These are phyloP conservation scores for Otolemur crassicaudatus DNA, from an alignment of 2,797 vertebrate genomes.

Conservation along the genomic window DNA sequence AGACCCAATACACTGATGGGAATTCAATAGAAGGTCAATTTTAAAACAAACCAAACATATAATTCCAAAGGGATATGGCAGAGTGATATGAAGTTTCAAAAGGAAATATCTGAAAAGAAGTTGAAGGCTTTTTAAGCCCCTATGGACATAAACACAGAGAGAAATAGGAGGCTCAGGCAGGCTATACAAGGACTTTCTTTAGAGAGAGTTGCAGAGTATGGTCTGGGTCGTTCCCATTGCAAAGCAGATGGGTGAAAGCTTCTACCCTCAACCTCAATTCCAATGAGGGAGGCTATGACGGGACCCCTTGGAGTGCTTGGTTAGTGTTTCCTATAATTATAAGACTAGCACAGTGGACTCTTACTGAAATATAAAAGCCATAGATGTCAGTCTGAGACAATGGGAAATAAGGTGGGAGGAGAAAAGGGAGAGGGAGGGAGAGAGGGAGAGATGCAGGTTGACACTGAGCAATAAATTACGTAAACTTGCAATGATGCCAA, in stretches of 20 bases:
- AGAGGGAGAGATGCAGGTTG: not conserved
- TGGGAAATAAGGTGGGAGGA: not conserved
- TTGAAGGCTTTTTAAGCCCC: not conserved
- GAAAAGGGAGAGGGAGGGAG: not conserved
- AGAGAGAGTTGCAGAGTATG: not conserved
- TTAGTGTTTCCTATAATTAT: not conserved
- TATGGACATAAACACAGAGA: not conserved
- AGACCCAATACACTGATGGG: not conserved
- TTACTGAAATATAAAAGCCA: not conserved
- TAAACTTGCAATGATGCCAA: not conserved
- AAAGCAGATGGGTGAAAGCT: not conserved
- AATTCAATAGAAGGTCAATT: not conserved
- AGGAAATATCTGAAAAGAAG: not conserved
- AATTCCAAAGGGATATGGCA: not conserved
- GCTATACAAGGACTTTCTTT: accelerated
- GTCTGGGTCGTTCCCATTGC: not conserved
- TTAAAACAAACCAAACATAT: not conserved
- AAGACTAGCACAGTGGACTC: not conserved
- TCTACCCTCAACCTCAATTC: not conserved
- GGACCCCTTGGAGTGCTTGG: not conserved
- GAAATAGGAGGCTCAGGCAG: not conserved
- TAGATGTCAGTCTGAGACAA: not conserved
- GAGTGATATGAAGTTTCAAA: not conserved
- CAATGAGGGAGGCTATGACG: not conserved
- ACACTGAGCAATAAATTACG: not conserved